Percentiles rank a stretch among this genome's conserved stretches.
Conservation (phyloP, 2,888 invertebrate genomes). For the Pterobdella sp. region DNA sequence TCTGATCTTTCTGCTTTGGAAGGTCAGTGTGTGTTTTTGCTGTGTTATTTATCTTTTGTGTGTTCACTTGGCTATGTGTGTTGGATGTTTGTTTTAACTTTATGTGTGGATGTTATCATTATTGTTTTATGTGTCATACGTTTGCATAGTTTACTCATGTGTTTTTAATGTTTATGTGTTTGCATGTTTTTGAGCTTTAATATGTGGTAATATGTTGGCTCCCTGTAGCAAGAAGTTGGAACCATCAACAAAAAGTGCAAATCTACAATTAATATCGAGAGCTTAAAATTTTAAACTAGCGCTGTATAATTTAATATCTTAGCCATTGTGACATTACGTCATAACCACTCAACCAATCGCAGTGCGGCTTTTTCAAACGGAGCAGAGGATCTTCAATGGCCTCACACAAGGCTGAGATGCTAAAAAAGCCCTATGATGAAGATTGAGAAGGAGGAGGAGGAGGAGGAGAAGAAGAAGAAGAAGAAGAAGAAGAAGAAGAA, state of each 20-base stretch:
- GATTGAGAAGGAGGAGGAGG: neutral
- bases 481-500: neutral
- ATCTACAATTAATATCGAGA: no score
- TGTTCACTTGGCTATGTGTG: neutral
- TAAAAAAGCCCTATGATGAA: conserved; percentile 20
- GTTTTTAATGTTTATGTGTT: neutral
- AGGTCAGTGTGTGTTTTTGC: conserved; percentile 54
- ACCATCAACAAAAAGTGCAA: no score
- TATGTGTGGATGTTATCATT: neutral
- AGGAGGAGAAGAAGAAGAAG: neutral
- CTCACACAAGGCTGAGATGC: conserved; percentile 28
- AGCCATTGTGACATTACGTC: no score
- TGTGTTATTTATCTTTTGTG: neutral
- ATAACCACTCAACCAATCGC: no score
- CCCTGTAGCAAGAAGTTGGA: neutral
- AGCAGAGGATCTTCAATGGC: conserved; percentile 43
- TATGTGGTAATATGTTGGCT: neutral
- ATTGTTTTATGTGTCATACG: neutral
- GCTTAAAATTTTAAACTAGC: no score
- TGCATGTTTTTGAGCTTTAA: neutral
- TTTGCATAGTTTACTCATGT: no score
- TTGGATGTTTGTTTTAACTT: neutral
- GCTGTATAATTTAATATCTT: no score
- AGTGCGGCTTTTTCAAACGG: conserved; percentile 48
- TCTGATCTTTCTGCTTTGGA: conserved; percentile 73